Conservation (phyloP, 37 sponge, comb jelly and placozoan genomes). For the Aplysina aerophoba region DNA sequence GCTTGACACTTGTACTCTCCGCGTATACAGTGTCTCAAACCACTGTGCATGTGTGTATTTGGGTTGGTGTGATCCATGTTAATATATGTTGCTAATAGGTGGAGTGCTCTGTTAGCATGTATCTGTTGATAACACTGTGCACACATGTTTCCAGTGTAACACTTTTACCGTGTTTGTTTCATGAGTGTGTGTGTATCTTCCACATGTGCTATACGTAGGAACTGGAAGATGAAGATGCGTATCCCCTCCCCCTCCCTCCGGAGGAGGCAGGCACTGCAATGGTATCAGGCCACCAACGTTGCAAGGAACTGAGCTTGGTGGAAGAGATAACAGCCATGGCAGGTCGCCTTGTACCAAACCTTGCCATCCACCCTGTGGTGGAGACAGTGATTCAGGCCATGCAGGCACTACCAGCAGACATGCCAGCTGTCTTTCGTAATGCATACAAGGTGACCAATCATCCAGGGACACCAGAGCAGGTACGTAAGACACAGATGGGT, state of each 20-base stretch:
- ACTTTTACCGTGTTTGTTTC: no score
- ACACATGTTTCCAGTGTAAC: no score
- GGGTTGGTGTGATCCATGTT: no score
- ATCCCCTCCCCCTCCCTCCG: neutral
- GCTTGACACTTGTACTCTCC: no score
- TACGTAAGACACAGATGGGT: neutral
- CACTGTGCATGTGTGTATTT: no score
- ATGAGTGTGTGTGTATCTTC: neutral
- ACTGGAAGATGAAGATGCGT: neutral
- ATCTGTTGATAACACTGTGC: no score
- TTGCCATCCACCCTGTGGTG: neutral
- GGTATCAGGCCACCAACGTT: neutral
- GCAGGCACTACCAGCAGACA: neutral
- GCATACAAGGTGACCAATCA: conserved; percentile 1
- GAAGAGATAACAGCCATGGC: conserved; percentile 19
- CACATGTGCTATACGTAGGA: neutral
- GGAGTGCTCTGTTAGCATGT: no score
- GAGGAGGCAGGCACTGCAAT: neutral
- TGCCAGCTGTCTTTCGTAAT: conserved; percentile 11
- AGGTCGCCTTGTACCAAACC: neutral
- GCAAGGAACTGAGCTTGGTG: conserved; percentile 22
- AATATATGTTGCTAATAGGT: no score
- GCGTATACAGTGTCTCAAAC: no score
- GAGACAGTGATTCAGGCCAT: conserved; percentile 6
- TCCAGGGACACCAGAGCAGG: conserved; percentile 24